Percentiles rank a stretch among this genome's conserved stretches.
Evolutionary conservation across 2,888 invertebrate genomes (phyloP).

Genomic region (Amiota minor): DNA sequence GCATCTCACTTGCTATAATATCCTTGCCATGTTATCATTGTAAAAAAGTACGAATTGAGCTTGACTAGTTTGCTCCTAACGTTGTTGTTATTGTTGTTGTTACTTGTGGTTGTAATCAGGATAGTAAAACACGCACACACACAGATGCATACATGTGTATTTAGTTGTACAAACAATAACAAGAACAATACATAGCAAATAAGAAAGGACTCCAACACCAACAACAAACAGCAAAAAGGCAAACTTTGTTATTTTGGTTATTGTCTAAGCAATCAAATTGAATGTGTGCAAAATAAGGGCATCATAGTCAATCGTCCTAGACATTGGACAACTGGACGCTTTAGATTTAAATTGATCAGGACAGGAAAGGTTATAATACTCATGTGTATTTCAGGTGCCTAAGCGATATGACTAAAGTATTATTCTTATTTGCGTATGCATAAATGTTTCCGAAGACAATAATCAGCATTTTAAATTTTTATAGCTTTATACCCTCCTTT

Average conservation of each 20-base stretch:
- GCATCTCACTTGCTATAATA: slow-evolving; percentile 21
- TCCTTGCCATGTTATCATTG: not conserved
- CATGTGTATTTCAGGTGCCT: too few species aligned
- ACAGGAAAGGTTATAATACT: too few species aligned
- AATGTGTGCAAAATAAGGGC: slow-evolving; percentile 23
- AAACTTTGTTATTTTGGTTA: slow-evolving; percentile 15
- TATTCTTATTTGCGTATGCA: not conserved
- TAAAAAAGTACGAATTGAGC: slow-evolving; percentile 11
- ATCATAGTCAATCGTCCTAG: not conserved
- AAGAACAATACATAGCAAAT: not conserved
- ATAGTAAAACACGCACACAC: slow-evolving; percentile 3
- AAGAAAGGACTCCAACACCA: not conserved
- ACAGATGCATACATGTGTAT: slow-evolving; percentile 9
- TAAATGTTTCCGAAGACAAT: slow-evolving; percentile 21
- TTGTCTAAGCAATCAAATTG: slow-evolving; percentile 29
- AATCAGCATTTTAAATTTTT: slow-evolving; percentile 27
- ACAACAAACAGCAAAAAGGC: slow-evolving; percentile 29
- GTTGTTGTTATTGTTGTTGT: slow-evolving; percentile 13
- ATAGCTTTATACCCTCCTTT: not conserved
- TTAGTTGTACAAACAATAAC: slow-evolving; percentile 23
- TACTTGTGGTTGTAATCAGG: slow-evolving; percentile 26
- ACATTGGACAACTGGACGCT: too few species aligned
- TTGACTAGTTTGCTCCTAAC: not conserved
- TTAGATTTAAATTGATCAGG: too few species aligned
- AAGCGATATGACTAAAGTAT: too few species aligned